phyloP scores from a whole-genome alignment of 2,888 invertebrate genomes.

The Agriopis marginaria region DNA sequence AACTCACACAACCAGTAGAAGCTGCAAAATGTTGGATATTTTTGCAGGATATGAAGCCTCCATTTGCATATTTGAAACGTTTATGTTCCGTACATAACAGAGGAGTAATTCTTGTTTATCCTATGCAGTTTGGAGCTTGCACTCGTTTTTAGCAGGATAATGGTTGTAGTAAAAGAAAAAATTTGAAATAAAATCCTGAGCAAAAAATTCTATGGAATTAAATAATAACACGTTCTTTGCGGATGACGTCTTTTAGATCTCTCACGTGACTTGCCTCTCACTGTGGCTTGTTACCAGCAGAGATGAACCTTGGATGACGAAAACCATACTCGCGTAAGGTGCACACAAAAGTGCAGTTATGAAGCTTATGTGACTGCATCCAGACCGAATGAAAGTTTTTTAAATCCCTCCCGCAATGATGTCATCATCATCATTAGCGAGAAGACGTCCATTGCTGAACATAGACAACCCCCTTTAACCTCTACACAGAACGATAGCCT shows the following conservation, averaged over 20 bases:
- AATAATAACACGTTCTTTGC: background rate
- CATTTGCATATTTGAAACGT: constrained; percentile 23
- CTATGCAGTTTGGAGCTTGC: constrained; percentile 11
- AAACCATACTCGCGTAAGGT: no score
- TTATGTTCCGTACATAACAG: constrained; percentile 14
- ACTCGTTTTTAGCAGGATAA: constrained; percentile 5
- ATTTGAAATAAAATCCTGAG: background rate
- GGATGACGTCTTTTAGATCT: background rate
- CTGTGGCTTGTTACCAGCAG: background rate
- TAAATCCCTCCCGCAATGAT: no score
- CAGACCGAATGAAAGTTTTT: no score
- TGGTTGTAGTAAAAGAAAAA: background rate
- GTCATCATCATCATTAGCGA: no score
- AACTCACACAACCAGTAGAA: background rate
- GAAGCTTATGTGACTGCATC: no score
- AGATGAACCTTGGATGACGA: no score
- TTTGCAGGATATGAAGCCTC: constrained; percentile 2
- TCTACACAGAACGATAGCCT: no score
- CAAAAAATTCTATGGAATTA: background rate
- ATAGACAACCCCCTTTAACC: no score
- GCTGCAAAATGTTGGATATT: constrained; percentile 4
- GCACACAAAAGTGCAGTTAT: no score
- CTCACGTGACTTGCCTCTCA: background rate
- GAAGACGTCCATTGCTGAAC: no score
- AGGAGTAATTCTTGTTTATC: constrained; percentile 14